These are phyloP conservation scores for Silurus lanzhouensis DNA, from an alignment of 2,797 vertebrate species.

Conservation along the genomic window DNA sequence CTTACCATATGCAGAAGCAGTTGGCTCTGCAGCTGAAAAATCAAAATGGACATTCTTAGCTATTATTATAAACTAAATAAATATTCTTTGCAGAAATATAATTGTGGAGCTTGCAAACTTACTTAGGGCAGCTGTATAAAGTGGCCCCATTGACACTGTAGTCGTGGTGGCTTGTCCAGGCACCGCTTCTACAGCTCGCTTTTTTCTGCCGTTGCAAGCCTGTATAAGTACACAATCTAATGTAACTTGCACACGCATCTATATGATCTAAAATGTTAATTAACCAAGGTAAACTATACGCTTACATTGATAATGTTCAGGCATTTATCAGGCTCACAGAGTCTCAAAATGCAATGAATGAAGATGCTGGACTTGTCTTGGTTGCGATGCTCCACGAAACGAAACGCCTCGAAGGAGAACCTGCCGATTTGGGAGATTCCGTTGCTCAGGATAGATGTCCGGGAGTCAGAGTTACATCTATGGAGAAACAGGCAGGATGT, in stretches of 20 bases:
- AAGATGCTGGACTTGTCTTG: constrained; percentile 72
- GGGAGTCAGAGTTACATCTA: constrained; percentile 66
- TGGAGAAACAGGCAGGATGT: constrained; percentile 1
- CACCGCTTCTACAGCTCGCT: constrained; percentile 64
- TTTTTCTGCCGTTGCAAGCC: constrained; percentile 62
- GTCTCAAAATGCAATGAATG: constrained; percentile 78
- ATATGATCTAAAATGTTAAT: neutral
- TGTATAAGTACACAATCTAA: constrained; percentile 45
- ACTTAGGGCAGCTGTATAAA: constrained; percentile 62
- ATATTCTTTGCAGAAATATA: neutral
- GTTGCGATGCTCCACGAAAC: constrained; percentile 74
- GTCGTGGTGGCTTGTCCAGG: constrained; percentile 61
- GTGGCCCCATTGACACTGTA: constrained; percentile 70
- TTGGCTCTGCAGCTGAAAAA: constrained; percentile 34
- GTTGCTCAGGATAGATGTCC: constrained; percentile 64
- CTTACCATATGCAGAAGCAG: constrained; percentile 45
- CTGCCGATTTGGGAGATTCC: constrained; percentile 63
- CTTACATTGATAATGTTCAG: constrained; percentile 68
- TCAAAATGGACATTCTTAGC: neutral
- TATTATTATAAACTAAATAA: neutral
- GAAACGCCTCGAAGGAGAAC: constrained; percentile 79
- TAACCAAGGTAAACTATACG: neutral
- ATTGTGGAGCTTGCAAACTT: constrained; percentile 16
- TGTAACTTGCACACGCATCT: neutral
- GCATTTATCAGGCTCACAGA: constrained; percentile 75